Percentiles rank a stretch among this genome's conserved stretches.
Conservation (phyloP, 2,888 invertebrate genomes). For the Torymus aiolomorphi region DNA sequence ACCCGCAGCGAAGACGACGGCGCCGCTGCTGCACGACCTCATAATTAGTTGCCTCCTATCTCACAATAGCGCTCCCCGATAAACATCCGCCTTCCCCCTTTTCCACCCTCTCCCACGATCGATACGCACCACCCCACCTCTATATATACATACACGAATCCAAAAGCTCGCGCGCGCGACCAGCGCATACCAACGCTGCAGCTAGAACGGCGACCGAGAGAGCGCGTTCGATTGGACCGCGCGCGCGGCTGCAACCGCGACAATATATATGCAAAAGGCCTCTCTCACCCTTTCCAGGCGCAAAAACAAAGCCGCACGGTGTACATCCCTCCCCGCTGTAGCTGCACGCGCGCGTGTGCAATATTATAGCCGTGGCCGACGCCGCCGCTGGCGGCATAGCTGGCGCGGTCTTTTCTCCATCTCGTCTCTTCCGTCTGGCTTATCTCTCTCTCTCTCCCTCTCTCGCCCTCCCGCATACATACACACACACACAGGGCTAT, state of each 20-base stretch:
- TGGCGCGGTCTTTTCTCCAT: conserved; percentile 22
- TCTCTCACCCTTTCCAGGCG: not conserved
- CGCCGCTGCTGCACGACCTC: no score
- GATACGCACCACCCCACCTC: no score
- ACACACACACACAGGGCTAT: not conserved
- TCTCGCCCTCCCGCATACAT: not conserved
- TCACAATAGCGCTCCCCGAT: no score
- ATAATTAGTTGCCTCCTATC: no score
- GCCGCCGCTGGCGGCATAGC: not conserved
- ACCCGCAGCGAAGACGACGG: no score
- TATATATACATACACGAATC: no score
- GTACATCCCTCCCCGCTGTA: no score
- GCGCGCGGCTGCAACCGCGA: conserved; percentile 13
- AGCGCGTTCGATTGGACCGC: not conserved
- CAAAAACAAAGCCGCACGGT: conserved; percentile 40
- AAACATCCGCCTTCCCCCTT: no score
- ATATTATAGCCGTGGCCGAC: conserved; percentile 30
- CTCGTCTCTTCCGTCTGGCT: not conserved
- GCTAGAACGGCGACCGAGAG: not conserved
- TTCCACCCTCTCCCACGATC: no score
- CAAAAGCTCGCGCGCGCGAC: no score
- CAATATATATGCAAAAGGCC: conserved; percentile 50
- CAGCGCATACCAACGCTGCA: conserved; percentile 13
- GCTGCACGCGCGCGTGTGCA: conserved; percentile 18
- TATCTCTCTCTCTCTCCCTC: not conserved